A percentile compares a stretch with the other conserved stretches of the same genome.
phyloP scores from a whole-genome alignment of 2,113 vertebrate genomes.

The Peromyscus californicus region DNA sequence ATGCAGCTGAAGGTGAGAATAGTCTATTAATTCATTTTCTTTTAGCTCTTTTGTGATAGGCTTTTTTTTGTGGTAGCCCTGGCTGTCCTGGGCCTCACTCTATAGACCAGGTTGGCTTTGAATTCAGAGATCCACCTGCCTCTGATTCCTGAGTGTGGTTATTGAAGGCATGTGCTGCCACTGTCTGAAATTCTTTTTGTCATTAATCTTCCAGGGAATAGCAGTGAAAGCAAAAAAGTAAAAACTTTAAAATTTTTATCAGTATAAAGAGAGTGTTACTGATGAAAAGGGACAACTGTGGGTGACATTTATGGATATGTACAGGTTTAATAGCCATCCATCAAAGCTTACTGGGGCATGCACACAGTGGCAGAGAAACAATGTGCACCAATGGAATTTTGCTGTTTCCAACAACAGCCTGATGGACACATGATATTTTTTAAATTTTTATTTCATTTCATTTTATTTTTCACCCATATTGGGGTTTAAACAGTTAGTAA shows the following conservation, averaged over 20 bases:
- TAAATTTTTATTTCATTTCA: no score
- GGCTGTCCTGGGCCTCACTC: no score
- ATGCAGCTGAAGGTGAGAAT: not conserved
- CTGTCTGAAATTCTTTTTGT: not conserved
- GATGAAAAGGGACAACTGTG: not conserved
- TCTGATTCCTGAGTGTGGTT: no score
- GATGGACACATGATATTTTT: not conserved
- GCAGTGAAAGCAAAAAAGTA: fast-evolving
- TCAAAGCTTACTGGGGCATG: fast-evolving
- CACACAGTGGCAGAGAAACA: not conserved
- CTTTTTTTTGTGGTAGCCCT: no score
- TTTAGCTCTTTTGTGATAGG: no score
- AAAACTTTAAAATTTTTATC: no score
- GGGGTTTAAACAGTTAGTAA: not conserved
- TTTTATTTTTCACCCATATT: not conserved
- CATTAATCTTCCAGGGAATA: fast-evolving
- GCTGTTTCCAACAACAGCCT: not conserved
- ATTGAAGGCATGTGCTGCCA: not conserved
- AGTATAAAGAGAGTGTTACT: fast-evolving
- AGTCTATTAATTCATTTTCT: no score
- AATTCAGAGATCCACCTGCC: no score
- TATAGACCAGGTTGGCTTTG: no score
- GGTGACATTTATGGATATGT: no score
- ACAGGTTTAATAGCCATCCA: fast-evolving
- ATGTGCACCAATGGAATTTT: not conserved